Conservation (phyloP, 1,140 invertebrate species). For the Pseudomyrmex dendroicus region DNA sequence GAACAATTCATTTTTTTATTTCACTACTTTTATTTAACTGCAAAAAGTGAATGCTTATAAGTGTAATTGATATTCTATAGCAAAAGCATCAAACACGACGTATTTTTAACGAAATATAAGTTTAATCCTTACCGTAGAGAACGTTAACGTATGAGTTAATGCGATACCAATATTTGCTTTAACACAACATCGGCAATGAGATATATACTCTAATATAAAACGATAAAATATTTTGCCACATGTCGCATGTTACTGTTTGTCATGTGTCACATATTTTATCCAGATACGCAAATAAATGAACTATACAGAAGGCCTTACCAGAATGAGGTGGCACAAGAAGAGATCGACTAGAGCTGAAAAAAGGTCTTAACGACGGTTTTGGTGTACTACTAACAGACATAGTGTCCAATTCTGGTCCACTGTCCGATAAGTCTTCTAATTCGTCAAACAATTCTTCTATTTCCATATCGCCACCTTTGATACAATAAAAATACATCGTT, state of each 20-base stretch:
- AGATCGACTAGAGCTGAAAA: slow-evolving; percentile 95
- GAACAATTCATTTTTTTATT: no score
- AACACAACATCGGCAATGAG: slow-evolving; percentile 28
- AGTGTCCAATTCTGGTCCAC: slow-evolving; percentile 97
- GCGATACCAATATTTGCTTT: slow-evolving; percentile 47
- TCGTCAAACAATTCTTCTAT: slow-evolving; percentile 94
- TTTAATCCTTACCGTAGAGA: slow-evolving; percentile 61
- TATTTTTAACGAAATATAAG: slow-evolving; percentile 22
- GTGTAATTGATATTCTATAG: slow-evolving; percentile 54
- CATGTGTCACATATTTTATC: slow-evolving; percentile 47
- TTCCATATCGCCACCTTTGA: slow-evolving; percentile 87
- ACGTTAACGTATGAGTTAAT: slow-evolving; percentile 31
- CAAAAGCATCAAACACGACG: slow-evolving; percentile 56
- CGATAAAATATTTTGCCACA: slow-evolving; percentile 46
- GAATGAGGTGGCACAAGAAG: slow-evolving; percentile 85
- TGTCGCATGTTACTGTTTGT: background rate
- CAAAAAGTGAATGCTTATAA: slow-evolving; percentile 41
- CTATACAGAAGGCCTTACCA: slow-evolving; percentile 80
- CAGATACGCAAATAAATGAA: slow-evolving; percentile 1
- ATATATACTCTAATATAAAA: slow-evolving; percentile 18
- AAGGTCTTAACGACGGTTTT: slow-evolving; percentile 97
- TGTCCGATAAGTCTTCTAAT: slow-evolving; percentile 96
- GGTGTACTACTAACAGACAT: slow-evolving; percentile 98
- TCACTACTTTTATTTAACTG: background rate
- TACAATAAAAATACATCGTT: background rate